Conservation (phyloP, 2,113 vertebrate genomes). For the Oncorhynchus masou region DNA sequence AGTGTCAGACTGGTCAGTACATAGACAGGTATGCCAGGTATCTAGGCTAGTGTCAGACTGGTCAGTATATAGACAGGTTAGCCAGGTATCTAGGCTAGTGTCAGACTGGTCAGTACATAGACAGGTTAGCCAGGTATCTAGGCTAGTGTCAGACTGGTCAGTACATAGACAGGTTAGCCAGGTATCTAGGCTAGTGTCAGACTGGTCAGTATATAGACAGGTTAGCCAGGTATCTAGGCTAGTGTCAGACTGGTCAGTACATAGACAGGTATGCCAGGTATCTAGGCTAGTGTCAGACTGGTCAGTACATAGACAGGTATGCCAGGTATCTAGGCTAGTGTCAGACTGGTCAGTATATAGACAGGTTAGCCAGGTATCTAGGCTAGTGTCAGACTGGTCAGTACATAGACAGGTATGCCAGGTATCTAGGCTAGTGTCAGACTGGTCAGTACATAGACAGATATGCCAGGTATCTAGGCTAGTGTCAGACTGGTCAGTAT, state of each 20-base stretch:
- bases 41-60: too few relatives aligned
- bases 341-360: too few relatives aligned
- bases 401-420: too few relatives aligned
- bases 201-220: too few relatives aligned
- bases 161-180: background rate
- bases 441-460: too few relatives aligned
- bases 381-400: conserved; percentile 15
- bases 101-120: background rate
- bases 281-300: conserved; percentile 31
- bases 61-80: too few relatives aligned
- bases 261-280: conserved; percentile 18
- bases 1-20: conserved; percentile 7
- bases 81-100: conserved; percentile 42
- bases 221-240: conserved; percentile 37
- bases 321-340: too few relatives aligned
- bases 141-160: too few relatives aligned
- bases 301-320: too few relatives aligned
- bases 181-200: conserved; percentile 37
- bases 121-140: too few relatives aligned
- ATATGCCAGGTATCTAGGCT: conserved; percentile 37
- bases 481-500: conserved; percentile 4
- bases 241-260: background rate
- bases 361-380: conserved; percentile 34
- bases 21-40: too few relatives aligned
- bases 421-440: too few relatives aligned